Conservation (phyloP, 2,888 invertebrate genomes). For the Apocheima hispidaria region DNA sequence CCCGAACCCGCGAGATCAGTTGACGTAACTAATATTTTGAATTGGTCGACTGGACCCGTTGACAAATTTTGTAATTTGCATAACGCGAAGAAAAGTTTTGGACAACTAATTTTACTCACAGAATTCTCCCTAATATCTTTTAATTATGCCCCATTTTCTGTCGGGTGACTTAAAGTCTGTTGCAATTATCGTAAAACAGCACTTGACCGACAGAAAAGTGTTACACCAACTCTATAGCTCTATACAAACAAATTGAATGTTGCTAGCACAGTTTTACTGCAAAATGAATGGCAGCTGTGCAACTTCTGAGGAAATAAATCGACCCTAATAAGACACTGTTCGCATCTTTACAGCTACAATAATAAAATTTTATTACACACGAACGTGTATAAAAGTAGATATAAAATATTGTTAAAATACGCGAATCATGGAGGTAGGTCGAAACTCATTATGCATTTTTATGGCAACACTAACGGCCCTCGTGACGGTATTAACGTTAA, state of each 20-base stretch:
- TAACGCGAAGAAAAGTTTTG: too few species aligned
- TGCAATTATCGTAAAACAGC: slow-evolving; percentile 18
- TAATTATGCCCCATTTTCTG: background rate
- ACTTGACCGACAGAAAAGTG: slow-evolving; percentile 21
- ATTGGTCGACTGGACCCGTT: too few species aligned
- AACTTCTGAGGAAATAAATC: slow-evolving; percentile 31
- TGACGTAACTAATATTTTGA: too few species aligned
- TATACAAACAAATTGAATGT: slow-evolving; percentile 42
- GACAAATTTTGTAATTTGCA: too few species aligned
- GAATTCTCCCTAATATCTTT: too few species aligned
- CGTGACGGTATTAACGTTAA: slow-evolving; percentile 55
- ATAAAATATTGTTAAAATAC: slow-evolving; percentile 25
- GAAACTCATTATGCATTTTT: slow-evolving; percentile 41
- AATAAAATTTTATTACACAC: slow-evolving; percentile 41
- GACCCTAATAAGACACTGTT: slow-evolving; percentile 29
- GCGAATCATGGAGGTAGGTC: slow-evolving; percentile 20
- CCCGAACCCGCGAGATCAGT: too few species aligned
- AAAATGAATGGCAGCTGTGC: slow-evolving; percentile 30
- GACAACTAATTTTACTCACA: too few species aligned
- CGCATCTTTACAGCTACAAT: slow-evolving; percentile 28
- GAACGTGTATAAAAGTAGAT: slow-evolving; percentile 18
- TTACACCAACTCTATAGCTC: slow-evolving; percentile 20
- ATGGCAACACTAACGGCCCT: slow-evolving; percentile 31
- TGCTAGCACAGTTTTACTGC: slow-evolving; percentile 35
- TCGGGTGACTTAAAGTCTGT: slow-evolving; percentile 2